phyloP scores from a whole-genome alignment of 2,797 vertebrate species.

The Okamejei kenojei region DNA sequence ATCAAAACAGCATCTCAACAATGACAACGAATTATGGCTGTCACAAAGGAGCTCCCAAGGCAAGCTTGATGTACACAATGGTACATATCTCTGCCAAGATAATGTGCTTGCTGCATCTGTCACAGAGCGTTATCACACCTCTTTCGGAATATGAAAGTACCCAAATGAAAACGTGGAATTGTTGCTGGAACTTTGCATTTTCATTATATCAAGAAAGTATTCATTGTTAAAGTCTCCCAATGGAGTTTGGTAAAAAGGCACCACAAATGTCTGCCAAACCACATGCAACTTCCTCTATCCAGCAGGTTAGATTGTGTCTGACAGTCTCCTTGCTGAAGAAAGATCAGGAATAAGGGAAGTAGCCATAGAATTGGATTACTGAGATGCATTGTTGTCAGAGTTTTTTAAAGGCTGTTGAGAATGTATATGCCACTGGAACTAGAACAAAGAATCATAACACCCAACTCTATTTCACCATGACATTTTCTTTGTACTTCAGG shows the following conservation, averaged over 20 bases:
- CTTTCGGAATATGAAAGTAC: constrained; percentile 22
- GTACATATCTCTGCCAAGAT: neutral
- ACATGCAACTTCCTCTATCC: neutral
- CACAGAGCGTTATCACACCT: constrained; percentile 18
- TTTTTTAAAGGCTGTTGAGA: neutral
- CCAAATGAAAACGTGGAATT: constrained; percentile 20
- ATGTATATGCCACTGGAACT: neutral
- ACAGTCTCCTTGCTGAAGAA: constrained; percentile 10
- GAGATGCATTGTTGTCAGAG: neutral
- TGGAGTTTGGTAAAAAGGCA: neutral
- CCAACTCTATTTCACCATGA: too few species aligned
- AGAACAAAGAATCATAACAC: too few species aligned
- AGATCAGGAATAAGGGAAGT: neutral
- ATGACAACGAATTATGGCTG: constrained; percentile 30
- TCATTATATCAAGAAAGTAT: neutral
- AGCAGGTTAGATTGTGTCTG: neutral
- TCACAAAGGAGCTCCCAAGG: neutral
- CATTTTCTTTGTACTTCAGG: neutral
- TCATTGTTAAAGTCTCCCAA: neutral
- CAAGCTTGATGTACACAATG: neutral
- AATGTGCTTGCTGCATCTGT: constrained; percentile 17
- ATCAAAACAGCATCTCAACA: constrained; percentile 1
- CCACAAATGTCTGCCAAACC: neutral
- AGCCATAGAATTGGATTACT: neutral
- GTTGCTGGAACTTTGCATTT: constrained; percentile 27